phyloP scores from a whole-genome alignment of 2,113 vertebrate genomes.

The Pseudopodoces humilis region DNA sequence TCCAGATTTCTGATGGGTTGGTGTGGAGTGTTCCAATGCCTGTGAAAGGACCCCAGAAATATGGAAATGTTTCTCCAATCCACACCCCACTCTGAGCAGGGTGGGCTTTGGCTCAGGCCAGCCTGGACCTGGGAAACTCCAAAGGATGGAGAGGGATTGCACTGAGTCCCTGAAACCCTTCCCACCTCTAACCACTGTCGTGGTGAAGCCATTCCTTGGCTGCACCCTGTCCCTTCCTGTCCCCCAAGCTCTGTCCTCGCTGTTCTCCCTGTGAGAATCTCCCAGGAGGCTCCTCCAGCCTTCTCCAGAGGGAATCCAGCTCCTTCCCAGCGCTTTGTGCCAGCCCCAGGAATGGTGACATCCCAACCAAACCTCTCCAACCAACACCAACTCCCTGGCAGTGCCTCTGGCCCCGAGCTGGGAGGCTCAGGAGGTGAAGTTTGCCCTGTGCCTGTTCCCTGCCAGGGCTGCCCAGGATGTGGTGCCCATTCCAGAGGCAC shows the following conservation, averaged over 20 bases:
- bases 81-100: neutral
- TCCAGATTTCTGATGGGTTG: neutral
- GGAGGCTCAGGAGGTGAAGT: neutral
- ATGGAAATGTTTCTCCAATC: neutral
- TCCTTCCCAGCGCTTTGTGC: neutral
- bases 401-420: neutral
- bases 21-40: neutral
- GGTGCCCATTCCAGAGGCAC: neutral
- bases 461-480: neutral
- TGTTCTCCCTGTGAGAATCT: neutral
- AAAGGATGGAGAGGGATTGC: neutral
- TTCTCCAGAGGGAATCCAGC: no score
- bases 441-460: neutral
- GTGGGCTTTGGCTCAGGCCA: neutral
- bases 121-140: neutral
- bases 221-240: neutral
- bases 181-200: neutral
- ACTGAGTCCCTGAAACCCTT: neutral
- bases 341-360: neutral
- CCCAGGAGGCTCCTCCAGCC: neutral
- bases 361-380: neutral
- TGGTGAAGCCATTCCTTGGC: neutral
- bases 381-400: no score
- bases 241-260: accelerated
- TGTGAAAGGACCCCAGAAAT: neutral